Conservation (phyloP, 2,113 vertebrate species). For the Entelurus aequoreus region DNA sequence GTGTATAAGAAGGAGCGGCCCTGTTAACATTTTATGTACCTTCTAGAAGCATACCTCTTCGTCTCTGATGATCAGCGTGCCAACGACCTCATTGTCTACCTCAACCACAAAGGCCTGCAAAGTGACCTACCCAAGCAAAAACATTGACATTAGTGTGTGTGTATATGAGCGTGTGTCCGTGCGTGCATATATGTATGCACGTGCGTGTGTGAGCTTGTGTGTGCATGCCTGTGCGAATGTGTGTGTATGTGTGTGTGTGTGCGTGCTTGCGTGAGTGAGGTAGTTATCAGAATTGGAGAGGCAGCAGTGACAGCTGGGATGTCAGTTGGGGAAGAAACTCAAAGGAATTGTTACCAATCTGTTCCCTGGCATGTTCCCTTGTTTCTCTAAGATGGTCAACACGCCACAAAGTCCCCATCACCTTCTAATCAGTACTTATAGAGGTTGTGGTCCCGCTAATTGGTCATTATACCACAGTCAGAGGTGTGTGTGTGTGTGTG, state of each 20-base stretch:
- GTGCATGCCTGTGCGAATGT: background rate
- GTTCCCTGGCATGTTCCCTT: slow-evolving; percentile 39
- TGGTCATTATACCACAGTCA: too few species aligned
- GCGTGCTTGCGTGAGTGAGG: slow-evolving; percentile 6
- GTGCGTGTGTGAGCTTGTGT: background rate
- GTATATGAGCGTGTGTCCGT: background rate
- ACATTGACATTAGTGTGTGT: background rate
- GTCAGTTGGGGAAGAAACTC: slow-evolving; percentile 45
- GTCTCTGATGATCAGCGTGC: slow-evolving; percentile 77
- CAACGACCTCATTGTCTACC: slow-evolving; percentile 74
- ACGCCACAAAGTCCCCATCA: background rate
- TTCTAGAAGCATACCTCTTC: slow-evolving; percentile 78
- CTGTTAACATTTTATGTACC: background rate
- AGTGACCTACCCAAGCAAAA: slow-evolving; percentile 64
- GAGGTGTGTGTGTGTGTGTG: background rate
- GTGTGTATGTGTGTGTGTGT: background rate
- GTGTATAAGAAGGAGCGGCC: too few species aligned
- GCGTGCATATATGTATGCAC: background rate
- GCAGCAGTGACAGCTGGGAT: slow-evolving; percentile 50
- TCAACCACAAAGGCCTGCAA: slow-evolving; percentile 81
- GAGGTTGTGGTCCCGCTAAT: too few species aligned
- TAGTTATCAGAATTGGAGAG: slow-evolving; percentile 51
- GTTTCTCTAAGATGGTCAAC: slow-evolving; percentile 33
- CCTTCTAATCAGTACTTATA: background rate
- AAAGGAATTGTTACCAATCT: slow-evolving; percentile 53